Percentiles rank a stretch among this genome's conserved stretches.
Evolutionary conservation across 2,113 vertebrate species (phyloP).

Genomic region (Proterorhinus semilunaris): DNA sequence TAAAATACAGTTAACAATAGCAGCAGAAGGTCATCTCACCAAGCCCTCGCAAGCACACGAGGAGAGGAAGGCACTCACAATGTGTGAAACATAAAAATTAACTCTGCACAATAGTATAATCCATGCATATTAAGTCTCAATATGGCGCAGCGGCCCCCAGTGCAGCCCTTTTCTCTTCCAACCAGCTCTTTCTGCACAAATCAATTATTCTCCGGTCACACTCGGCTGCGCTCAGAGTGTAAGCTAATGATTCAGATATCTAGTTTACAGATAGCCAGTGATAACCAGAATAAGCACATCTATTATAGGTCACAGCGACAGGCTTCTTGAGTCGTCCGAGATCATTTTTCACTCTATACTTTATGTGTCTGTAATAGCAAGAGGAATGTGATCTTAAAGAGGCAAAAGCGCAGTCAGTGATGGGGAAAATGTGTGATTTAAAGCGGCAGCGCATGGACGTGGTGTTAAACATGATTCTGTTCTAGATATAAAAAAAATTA

Average conservation of each 20-base stretch:
- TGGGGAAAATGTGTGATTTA: constrained; percentile 44
- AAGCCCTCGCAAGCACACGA: not conserved
- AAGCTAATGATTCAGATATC: constrained; percentile 54
- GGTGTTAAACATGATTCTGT: constrained; percentile 26
- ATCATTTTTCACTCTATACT: constrained; percentile 11
- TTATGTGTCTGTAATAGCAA: constrained; percentile 38
- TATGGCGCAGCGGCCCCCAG: constrained; percentile 28
- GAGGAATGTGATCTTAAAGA: constrained; percentile 39
- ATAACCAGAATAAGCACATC: constrained; percentile 46
- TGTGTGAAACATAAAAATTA: constrained; percentile 20
- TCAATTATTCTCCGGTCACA: constrained; percentile 61
- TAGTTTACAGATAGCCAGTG: constrained; percentile 46
- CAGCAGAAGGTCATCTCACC: not conserved
- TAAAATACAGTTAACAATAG: not conserved
- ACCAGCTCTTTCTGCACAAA: constrained; percentile 49
- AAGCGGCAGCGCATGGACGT: constrained; percentile 36
- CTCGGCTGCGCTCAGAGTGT: constrained; percentile 47
- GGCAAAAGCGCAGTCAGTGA: constrained; percentile 34
- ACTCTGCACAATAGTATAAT: constrained; percentile 23
- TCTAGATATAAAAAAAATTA: not conserved
- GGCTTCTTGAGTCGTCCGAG: constrained; percentile 28
- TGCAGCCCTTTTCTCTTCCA: constrained; percentile 2
- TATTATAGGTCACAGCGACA: constrained; percentile 39
- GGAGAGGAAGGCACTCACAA: constrained; percentile 10
- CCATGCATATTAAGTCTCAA: constrained; percentile 35